Base-by-base conservation (phyloP, 2,888 invertebrate genomes). In the Eumacrocentrus americanus region DNA sequence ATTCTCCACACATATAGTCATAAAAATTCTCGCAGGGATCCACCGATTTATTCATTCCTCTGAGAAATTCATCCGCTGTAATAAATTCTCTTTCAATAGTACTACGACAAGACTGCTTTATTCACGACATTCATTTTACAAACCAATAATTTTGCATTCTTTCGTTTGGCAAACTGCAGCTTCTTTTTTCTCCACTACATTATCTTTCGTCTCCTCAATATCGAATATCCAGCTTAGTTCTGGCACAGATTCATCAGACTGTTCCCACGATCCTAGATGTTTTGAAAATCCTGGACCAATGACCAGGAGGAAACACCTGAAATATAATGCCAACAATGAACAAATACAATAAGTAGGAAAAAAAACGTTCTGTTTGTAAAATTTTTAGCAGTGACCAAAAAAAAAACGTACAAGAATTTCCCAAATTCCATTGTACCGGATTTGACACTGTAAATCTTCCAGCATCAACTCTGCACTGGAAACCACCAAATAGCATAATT, bases 21-120 rank as follows among this genome's bases (percentile, higher is more conserved):
- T 70, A 71, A 51, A 73, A 73, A 52, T 73, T 51, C 0, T 71
- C 62, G 23, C 73, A 74, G 3, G 73, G 74, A 62, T 74, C 59
- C 2, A 61, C 58, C 5, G 62, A 64, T 48, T 64, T 58, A 44
- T 74, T 61, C 61, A 72, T 69, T 11, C 63, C 58, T 14, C 57
- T 55, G 20, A 58, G 40, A n/a, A 67, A 62, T 18, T 64, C 64
- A 1, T 61, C 53, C 11, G 60, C 68, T 65, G 22, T 11, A 29
- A 61, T 40, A 47, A 14, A 25, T 34, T 9, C 38, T 6, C 12
- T 34, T n/a, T 37, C 11, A 11, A 9, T 22, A 7, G n/a, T n/a
- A n/a, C n/a, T n/a, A n/a, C n/a, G n/a, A n/a, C n/a, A n/a, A n/a
- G n/a, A n/a, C n/a, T n/a, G n/a, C n/a, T n/a, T n/a, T n/a, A n/a